A percentile compares a stretch with the other conserved stretches of the same genome.
These are phyloP conservation scores for Bombus vancouverensis DNA, from an alignment of 1,140 invertebrate genomes.

Conservation along the genomic window DNA sequence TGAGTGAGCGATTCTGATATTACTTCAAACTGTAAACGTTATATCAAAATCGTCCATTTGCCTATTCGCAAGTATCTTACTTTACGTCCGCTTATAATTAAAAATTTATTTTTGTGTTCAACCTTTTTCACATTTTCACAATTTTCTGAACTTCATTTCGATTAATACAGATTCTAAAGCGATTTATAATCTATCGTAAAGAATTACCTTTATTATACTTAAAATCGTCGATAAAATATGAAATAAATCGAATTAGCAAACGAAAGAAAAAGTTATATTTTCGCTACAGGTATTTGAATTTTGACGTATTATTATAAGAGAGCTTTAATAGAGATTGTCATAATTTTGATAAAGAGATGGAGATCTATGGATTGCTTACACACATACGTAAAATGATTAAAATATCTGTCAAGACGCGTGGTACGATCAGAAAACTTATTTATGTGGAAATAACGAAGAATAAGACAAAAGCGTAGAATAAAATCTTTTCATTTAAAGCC, in stretches of 20 bases:
- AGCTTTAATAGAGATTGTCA: too few species aligned
- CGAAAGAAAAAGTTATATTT: neutral
- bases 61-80: neutral
- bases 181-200: neutral
- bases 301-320: neutral
- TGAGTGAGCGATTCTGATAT: neutral
- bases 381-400: too few species aligned
- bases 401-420: too few species aligned
- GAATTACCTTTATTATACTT: neutral
- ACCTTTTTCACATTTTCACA: neutral
- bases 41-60: neutral
- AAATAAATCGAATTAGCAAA: neutral
- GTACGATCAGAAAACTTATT: too few species aligned
- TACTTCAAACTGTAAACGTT: neutral
- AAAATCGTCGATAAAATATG: neutral
- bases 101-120: neutral
- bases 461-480: too few species aligned
- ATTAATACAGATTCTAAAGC: neutral
- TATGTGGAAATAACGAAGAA: too few species aligned
- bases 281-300: neutral
- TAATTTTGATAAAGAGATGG: too few species aligned
- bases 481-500: too few species aligned
- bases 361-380: too few species aligned
- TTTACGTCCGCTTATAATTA: neutral
- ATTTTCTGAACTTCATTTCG: neutral